Evolutionary conservation across 2,888 invertebrate genomes (phyloP), one percentile per base, ranked within the genome.

Genomic region (Galeruca laticollis): DNA sequence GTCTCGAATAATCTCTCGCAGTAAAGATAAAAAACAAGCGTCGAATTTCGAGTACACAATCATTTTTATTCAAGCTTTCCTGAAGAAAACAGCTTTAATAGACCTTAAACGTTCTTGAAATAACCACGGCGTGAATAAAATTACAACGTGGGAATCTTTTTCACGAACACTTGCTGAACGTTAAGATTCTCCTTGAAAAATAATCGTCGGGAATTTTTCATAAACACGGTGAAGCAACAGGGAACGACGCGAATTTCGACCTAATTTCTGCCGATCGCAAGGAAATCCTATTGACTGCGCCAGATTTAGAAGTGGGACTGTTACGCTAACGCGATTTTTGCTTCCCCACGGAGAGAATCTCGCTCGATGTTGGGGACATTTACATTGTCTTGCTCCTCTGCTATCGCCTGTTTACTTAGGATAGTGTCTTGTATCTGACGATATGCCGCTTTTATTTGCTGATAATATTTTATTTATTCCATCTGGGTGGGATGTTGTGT

Each of bases 101-200:
- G 75, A 74, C 72, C 71, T 62, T 76, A 73, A 76, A 71, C 69
- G 73, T 70, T 73, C 63, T 63, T 64, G 69, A 68, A 73, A 73
- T 71, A 69, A 72, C 72, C 67, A 49, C 71, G 63, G 71, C 73
- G 71, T 72, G 75, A 74, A 77, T 75, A 74, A 77, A 76, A 76
- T 76, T 75, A 77, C 73, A 74, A 74, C 77, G 76, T 76, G 77
- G 74, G 78, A 78, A 78, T 77, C 75, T 75, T 72, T 75, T 74
- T 71, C 75, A 69, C 69, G 68, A 74, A 73, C 75, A 76, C 69
- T 71, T 69, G 74, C 74, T 63, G 71, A 69, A 71, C 69, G 74
- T 68, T 68, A 67, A 68, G 67, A 70, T 63, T 72, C 72, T 69
- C 72, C 68, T 66, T 64, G 71, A 67, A 72, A 72, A 73, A 71